Percentiles rank a stretch among this genome's conserved stretches.
Evolutionary conservation across 2,888 invertebrate genomes (phyloP).

Genomic region (Ischnus inquisitorius): DNA sequence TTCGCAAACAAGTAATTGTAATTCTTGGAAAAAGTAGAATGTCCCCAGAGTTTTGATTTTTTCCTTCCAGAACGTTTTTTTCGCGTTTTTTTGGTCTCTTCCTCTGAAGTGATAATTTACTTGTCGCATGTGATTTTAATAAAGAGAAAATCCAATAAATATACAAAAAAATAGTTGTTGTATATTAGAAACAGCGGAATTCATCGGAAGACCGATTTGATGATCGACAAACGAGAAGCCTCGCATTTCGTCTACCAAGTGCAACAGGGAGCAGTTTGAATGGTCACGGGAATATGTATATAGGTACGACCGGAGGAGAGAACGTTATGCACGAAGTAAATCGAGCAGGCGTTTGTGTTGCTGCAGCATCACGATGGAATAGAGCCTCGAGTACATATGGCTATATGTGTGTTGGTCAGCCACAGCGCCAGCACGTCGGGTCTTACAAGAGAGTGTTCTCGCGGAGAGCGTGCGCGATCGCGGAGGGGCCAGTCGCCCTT

Average conservation of each 20-base stretch:
- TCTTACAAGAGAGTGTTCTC: conserved; percentile 64
- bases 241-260: conserved; percentile 46
- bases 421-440: conserved; percentile 57
- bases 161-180: neutral
- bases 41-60: neutral
- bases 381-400: conserved; percentile 55
- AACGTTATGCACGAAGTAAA: conserved; percentile 69
- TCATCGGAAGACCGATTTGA: conserved; percentile 4
- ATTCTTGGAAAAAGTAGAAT: neutral
- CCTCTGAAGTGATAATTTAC: neutral
- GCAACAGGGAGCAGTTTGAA: conserved; percentile 37
- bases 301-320: conserved; percentile 71
- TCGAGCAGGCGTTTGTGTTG: conserved; percentile 43
- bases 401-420: conserved; percentile 65
- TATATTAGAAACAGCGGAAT: neutral
- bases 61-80: neutral
- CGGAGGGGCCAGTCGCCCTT: conserved; percentile 84
- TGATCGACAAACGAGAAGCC: conserved; percentile 32
- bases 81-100: neutral
- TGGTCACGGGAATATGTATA: conserved; percentile 30
- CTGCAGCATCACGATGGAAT: conserved; percentile 39
- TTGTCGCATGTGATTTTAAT: too few species aligned
- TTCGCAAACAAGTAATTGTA: neutral
- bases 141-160: too few species aligned
- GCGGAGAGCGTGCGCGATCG: conserved; percentile 66